Conservation (phyloP, 2,113 vertebrate species). For the Scomber colias region DNA sequence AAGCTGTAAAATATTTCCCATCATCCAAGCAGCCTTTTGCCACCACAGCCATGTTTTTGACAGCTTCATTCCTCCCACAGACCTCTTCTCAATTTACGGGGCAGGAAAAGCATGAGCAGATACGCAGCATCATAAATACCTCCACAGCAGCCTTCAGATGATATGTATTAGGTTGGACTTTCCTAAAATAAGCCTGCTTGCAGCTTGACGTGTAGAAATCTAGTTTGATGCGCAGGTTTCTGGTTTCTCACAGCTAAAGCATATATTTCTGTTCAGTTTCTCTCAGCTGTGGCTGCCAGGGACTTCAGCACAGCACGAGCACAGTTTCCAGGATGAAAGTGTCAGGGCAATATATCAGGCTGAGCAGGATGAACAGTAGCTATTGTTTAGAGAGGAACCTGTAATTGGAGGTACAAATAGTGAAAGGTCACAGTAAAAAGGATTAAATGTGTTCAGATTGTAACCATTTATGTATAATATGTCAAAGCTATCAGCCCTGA, state of each 20-base stretch:
- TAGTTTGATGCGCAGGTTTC: neutral
- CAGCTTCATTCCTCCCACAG: neutral
- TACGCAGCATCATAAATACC: too few species aligned
- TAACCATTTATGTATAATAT: neutral
- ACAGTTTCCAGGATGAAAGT: neutral
- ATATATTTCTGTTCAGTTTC: neutral
- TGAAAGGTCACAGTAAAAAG: slow-evolving; percentile 7
- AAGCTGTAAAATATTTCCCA: neutral
- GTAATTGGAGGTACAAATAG: slow-evolving; percentile 1
- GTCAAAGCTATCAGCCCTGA: neutral
- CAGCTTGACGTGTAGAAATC: neutral
- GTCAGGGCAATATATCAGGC: slow-evolving; percentile 26
- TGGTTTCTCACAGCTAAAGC: neutral
- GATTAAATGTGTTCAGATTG: neutral
- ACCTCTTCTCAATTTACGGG: neutral
- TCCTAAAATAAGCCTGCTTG: neutral
- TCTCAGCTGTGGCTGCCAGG: neutral
- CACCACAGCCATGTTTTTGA: neutral
- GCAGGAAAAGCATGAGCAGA: neutral
- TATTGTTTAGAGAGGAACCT: neutral
- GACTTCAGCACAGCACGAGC: neutral
- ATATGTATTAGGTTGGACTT: too few species aligned
- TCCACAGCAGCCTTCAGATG: too few species aligned
- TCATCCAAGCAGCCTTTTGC: neutral
- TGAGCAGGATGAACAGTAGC: neutral